These are phyloP conservation scores for Gisinianus flammeolus DNA, from an alignment of 2,888 invertebrate species.

Conservation along the genomic window DNA sequence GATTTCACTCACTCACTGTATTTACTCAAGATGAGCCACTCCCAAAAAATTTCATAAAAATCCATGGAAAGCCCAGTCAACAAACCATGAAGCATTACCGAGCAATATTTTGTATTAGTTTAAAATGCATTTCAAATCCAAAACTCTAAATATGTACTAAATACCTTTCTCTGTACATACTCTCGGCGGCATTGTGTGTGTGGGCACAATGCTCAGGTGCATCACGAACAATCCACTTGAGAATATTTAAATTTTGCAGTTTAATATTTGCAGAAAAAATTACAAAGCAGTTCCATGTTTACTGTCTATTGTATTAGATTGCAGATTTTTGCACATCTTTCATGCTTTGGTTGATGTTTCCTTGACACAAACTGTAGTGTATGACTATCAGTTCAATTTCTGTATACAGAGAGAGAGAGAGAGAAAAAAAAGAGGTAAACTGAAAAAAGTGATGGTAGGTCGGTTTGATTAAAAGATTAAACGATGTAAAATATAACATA, in stretches of 20 bases:
- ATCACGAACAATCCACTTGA: too few relatives aligned
- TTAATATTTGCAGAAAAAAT: too few relatives aligned
- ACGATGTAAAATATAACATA: background rate
- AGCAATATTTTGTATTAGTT: background rate
- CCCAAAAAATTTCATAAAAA: background rate
- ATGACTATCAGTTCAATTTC: background rate
- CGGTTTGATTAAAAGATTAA: conserved; percentile 25
- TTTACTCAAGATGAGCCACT: conserved; percentile 20
- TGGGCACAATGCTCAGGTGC: too few relatives aligned
- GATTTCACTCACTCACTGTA: conserved; percentile 19
- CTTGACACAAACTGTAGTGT: background rate
- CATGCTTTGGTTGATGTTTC: too few relatives aligned
- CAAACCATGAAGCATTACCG: conserved; percentile 38
- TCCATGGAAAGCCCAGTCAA: conserved; percentile 28
- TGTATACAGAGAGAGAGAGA: background rate
- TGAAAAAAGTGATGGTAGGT: background rate
- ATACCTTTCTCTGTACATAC: too few relatives aligned
- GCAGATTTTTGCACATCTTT: too few relatives aligned
- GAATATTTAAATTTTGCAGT: too few relatives aligned
- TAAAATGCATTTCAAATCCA: too few relatives aligned
- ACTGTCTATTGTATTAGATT: too few relatives aligned
- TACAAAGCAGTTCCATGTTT: too few relatives aligned
- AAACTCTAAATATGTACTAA: too few relatives aligned
- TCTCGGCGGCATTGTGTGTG: too few relatives aligned
- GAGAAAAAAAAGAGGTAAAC: background rate